Evolutionary conservation across 2,797 vertebrate genomes (phyloP).

Genomic region (Sebastes steindachneri): DNA sequence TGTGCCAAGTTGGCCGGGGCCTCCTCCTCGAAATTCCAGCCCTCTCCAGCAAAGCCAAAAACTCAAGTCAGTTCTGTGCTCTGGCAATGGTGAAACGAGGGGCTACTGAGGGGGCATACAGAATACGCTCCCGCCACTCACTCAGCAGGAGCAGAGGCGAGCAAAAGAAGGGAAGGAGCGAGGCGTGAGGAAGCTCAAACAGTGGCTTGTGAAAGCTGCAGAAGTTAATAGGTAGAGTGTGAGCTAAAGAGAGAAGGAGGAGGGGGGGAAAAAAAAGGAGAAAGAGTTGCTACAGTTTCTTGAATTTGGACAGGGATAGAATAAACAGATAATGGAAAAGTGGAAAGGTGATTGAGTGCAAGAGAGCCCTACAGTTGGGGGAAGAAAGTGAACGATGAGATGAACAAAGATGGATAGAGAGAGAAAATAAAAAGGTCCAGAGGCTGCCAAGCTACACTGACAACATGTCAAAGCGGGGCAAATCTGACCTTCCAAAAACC

Average conservation of each 20-base stretch:
- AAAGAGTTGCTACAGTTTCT: slow-evolving; percentile 8
- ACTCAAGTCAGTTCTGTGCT: slow-evolving; percentile 80
- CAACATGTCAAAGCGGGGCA: not conserved
- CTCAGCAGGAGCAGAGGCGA: slow-evolving; percentile 66
- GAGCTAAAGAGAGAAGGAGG: slow-evolving; percentile 22
- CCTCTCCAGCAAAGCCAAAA: slow-evolving; percentile 79
- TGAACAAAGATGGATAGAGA: slow-evolving; percentile 19
- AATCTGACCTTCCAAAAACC: not conserved
- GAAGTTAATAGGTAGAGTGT: slow-evolving; percentile 23
- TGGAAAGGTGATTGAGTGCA: slow-evolving; percentile 54
- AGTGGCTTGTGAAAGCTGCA: slow-evolving; percentile 44
- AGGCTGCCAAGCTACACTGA: not conserved
- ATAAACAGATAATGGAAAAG: slow-evolving; percentile 50
- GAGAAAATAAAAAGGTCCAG: slow-evolving; percentile 11
- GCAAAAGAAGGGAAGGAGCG: slow-evolving; percentile 33
- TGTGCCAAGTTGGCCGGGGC: slow-evolving; percentile 81
- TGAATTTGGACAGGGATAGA: slow-evolving; percentile 31
- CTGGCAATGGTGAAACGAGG: slow-evolving; percentile 80
- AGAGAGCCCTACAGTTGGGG: not conserved
- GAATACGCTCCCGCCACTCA: slow-evolving; percentile 72
- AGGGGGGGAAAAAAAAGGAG: not conserved
- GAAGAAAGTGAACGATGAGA: not conserved
- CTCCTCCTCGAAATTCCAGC: slow-evolving; percentile 84
- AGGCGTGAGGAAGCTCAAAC: slow-evolving; percentile 57
- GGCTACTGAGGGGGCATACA: slow-evolving; percentile 81